phyloP scores from a whole-genome alignment of 2,113 vertebrate species.

The Mus pahari region DNA sequence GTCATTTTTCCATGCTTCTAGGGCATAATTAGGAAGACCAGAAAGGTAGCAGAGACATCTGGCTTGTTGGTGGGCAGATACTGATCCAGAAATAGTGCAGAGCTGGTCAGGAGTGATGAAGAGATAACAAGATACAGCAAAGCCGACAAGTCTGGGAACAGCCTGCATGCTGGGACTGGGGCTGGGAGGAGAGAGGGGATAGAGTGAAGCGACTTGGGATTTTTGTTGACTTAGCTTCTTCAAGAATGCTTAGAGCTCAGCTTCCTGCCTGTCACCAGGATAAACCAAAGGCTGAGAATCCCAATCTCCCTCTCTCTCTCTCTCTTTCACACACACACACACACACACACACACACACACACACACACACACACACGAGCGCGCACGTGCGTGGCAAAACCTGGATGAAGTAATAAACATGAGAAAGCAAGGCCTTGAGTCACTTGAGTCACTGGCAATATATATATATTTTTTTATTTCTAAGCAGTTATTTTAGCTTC shows the following conservation, averaged over 20 bases:
- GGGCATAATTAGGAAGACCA: conserved; percentile 4
- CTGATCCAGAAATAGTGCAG: conserved; percentile 63
- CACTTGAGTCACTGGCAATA: background rate
- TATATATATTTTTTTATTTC: background rate
- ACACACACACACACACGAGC: background rate
- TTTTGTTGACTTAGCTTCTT: conserved; percentile 37
- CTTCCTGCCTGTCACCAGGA: background rate
- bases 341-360: background rate
- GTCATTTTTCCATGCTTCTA: background rate
- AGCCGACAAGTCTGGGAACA: background rate
- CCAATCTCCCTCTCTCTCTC: background rate
- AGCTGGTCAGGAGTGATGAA: background rate
- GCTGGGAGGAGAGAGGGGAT: background rate
- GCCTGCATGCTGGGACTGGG: background rate
- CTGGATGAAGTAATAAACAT: background rate
- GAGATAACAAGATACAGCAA: conserved; percentile 32
- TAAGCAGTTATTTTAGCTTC: background rate
- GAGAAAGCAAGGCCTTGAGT: background rate
- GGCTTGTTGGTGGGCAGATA: conserved; percentile 33
- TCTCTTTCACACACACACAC: background rate
- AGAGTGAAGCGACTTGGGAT: background rate
- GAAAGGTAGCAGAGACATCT: conserved; percentile 47
- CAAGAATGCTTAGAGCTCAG: background rate
- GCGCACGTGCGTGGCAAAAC: background rate
- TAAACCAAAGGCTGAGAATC: background rate